Conservation (phyloP, 1,140 invertebrate species). For the Littorina saxatilis region DNA sequence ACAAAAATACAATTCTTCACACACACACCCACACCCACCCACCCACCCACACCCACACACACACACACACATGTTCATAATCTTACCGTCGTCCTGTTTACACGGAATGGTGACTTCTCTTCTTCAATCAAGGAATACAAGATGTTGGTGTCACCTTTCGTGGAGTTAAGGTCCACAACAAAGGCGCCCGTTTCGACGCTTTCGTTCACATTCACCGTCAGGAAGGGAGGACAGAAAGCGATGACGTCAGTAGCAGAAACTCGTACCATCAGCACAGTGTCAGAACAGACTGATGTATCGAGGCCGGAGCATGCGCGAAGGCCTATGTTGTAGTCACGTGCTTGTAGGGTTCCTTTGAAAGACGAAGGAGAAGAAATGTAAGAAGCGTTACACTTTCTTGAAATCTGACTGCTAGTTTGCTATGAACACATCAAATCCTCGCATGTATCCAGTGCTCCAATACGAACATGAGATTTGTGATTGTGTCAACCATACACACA, state of each 20-base stretch:
- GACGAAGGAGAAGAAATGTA: neutral
- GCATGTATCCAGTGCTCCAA: too few species aligned
- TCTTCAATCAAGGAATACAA: conserved; percentile 33
- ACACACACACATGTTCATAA: too few species aligned
- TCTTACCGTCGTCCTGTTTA: conserved; percentile 42
- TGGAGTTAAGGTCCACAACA: conserved; percentile 43
- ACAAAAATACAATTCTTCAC: too few species aligned
- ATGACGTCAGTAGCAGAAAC: conserved; percentile 33
- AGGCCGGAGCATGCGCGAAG: conserved; percentile 35
- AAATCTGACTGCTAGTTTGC: too few species aligned
- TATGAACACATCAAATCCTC: too few species aligned
- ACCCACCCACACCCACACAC: too few species aligned
- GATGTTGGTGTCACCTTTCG: conserved; percentile 6
- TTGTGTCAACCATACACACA: too few species aligned
- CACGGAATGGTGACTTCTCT: conserved; percentile 14
- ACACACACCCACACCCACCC: too few species aligned
- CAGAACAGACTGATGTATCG: conserved; percentile 30
- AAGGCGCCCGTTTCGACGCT: conserved; percentile 8
- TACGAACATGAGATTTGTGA: too few species aligned
- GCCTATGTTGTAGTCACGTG: conserved; percentile 19
- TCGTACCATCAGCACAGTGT: conserved; percentile 35
- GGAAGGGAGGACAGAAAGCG: conserved; percentile 48
- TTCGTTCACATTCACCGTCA: conserved; percentile 36
- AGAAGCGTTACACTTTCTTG: too few species aligned
- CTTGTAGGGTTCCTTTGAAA: neutral